Evolutionary conservation across 2,797 vertebrate genomes (phyloP).

Genomic region (Corythornis leucogaster): DNA sequence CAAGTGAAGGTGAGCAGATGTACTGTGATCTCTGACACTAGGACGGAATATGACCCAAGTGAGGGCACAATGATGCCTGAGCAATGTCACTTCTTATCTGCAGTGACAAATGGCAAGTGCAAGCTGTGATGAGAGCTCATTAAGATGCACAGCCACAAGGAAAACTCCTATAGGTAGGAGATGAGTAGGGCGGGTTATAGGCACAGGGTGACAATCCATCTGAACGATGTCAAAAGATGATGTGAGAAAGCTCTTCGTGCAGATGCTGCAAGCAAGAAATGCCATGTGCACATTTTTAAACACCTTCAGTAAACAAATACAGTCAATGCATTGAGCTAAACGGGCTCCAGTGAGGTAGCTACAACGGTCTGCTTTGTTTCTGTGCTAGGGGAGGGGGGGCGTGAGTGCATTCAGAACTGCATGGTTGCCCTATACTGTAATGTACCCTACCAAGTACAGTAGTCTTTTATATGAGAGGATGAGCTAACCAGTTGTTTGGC

Average conservation of each 20-base stretch:
- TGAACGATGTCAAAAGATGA: background rate
- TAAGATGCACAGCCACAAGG: background rate
- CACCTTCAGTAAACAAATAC: constrained; percentile 18
- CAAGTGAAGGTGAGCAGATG: background rate
- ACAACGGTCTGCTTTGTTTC: constrained; percentile 44
- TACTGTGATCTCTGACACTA: background rate
- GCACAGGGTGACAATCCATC: background rate
- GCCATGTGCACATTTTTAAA: constrained; percentile 21
- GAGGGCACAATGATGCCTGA: background rate
- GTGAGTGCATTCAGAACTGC: constrained; percentile 22
- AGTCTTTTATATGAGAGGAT: constrained; percentile 60
- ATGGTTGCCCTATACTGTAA: constrained; percentile 55
- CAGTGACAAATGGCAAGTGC: background rate
- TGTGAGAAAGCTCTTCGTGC: constrained; percentile 17
- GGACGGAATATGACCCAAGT: accelerated
- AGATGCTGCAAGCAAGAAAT: background rate
- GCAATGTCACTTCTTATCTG: background rate
- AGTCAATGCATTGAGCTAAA: constrained; percentile 26
- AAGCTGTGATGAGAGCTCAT: background rate
- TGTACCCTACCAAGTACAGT: constrained; percentile 50
- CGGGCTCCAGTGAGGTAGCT: background rate
- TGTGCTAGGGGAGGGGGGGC: background rate
- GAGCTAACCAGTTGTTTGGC: constrained; percentile 31
- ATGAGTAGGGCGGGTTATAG: accelerated
- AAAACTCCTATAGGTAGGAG: background rate